Conservation (phyloP, 2,797 vertebrate genomes). For the Naso thynnoides region DNA sequence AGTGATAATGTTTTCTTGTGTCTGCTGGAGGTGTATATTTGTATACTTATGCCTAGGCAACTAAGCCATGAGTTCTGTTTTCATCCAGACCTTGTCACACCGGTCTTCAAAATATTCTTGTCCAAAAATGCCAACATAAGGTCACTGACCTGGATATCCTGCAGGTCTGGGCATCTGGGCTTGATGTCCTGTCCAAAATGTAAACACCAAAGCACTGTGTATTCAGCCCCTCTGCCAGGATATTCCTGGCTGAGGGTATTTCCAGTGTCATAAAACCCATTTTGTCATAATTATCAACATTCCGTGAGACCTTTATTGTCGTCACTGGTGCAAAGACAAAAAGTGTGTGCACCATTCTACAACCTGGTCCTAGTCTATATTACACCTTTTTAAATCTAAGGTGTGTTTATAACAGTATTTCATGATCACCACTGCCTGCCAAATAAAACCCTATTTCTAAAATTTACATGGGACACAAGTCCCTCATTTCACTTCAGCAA, state of each 20-base stretch:
- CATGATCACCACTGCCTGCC: too few relatives aligned
- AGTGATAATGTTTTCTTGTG: background rate
- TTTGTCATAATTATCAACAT: background rate
- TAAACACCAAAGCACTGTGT: constrained; percentile 1
- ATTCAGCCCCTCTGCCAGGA: background rate
- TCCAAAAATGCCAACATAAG: constrained; percentile 3
- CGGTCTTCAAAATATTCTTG: background rate
- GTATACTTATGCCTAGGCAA: too few relatives aligned
- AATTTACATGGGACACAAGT: too few relatives aligned
- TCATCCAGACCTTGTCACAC: background rate
- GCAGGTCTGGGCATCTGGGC: background rate
- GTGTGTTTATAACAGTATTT: too few relatives aligned
- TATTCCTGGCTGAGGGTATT: constrained; percentile 21
- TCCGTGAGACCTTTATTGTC: background rate
- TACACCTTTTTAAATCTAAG: too few relatives aligned
- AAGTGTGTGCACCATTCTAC: background rate
- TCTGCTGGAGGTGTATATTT: background rate
- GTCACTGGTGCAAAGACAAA: background rate
- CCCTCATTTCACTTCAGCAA: background rate
- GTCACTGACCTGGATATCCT: constrained; percentile 30
- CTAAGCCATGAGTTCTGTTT: too few relatives aligned
- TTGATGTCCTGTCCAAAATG: constrained; percentile 5
- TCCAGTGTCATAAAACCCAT: background rate
- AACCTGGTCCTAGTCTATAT: background rate
- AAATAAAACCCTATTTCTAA: too few relatives aligned